Base-by-base conservation (phyloP, 2,797 vertebrate genomes). In the Bufotes viridis region DNA sequence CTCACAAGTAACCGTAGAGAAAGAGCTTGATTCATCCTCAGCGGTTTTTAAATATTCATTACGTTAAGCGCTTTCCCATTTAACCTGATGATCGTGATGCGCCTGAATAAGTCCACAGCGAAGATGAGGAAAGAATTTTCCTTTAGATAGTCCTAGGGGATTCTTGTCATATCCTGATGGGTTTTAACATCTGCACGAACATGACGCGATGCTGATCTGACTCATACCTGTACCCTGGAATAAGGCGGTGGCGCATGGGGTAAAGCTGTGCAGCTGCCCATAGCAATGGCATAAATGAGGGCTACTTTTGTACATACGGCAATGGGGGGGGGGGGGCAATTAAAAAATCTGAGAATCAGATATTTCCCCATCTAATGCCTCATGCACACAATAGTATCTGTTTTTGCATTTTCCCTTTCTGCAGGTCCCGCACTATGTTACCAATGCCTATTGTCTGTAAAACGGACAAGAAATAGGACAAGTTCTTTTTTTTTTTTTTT, bases 41-140 rank as follows among this genome's bases (percentile, higher is more conserved):
- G 51, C 11, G 20, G 20, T 13, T 11, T n/a, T 70, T 78, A 78
- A 78, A 78, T 78, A 78, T 78, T 78, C 51, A 78, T 78, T 14
- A 12, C n/a, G 49, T 78, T 69, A 72, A 55, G 65, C 51, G 11
- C 49, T 65, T 84, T 58, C 55, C 55, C 24, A 58, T 58, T 70
- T 81, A 63, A 20, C 60, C 60, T 81, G 60, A 81, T 63, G 60
- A 81, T 63, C 29, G 7, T 13, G 11, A 63, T 63, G 11, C 42
- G 79, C 57, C 57, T 81, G 78, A 81, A n/a, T 63, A 42, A 81
- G 26, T 34, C 29, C 29, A 14, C 79, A n/a, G 3, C 49, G 29
- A 81, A 63, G 29, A 49, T 61, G 26, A 26, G 26, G 5, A 75
- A 51, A 75, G 69, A 51, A 53, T 53, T 53, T 51, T 53, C 74